Evolutionary conservation across 2,113 vertebrate species (phyloP).

Genomic region (Corythoichthys intestinalis): DNA sequence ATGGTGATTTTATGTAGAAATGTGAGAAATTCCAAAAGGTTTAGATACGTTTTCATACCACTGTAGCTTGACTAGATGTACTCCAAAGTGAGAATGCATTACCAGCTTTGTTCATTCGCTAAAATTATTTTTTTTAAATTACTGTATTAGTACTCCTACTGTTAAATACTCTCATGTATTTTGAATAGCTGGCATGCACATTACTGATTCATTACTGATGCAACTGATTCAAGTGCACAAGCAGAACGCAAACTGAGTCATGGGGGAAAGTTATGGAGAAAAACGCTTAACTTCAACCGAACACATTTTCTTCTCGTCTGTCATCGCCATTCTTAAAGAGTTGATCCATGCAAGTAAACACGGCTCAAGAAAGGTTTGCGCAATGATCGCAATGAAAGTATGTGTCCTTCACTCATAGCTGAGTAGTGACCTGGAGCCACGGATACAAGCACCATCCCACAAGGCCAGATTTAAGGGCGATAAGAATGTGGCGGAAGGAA

Average conservation of each 20-base stretch:
- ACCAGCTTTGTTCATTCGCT: no score
- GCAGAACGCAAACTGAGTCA: neutral
- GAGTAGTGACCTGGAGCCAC: slow-evolving; percentile 1
- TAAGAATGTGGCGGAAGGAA: slow-evolving; percentile 24
- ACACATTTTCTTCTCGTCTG: neutral
- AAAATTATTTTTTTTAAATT: no score
- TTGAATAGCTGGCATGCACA: neutral
- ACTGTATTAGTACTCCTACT: neutral
- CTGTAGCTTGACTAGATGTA: no score
- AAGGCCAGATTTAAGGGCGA: neutral
- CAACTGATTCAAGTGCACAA: neutral
- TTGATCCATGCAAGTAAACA: neutral
- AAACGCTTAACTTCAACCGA: neutral
- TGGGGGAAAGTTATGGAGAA: neutral
- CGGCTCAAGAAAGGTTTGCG: slow-evolving; percentile 3
- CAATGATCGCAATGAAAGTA: slow-evolving; percentile 6
- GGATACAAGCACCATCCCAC: neutral
- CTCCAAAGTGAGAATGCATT: no score
- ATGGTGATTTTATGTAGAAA: no score
- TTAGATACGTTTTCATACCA: no score
- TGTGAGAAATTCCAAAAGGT: no score
- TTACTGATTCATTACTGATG: neutral
- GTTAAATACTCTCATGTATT: neutral
- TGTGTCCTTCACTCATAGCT: slow-evolving; percentile 8
- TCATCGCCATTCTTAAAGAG: neutral